These are phyloP conservation scores for Salvelinus fontinalis DNA, from an alignment of 2,113 vertebrate genomes.

Conservation along the genomic window DNA sequence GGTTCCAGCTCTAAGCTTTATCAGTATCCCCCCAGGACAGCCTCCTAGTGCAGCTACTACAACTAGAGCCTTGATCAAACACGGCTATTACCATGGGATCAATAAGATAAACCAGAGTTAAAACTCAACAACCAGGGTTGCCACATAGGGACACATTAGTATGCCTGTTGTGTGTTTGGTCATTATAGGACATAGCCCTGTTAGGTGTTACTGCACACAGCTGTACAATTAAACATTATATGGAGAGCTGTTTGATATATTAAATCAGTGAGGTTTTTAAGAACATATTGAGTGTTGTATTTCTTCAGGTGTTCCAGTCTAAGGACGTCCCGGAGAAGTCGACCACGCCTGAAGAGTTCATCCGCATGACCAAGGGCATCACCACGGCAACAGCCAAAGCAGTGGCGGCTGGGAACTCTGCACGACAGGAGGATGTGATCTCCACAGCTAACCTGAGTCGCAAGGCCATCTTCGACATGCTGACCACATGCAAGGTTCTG, in stretches of 20 bases:
- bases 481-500: slow-evolving; percentile 80
- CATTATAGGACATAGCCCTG: too few species aligned
- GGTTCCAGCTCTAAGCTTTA: neutral
- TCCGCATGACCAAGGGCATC: slow-evolving; percentile 99
- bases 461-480: slow-evolving; percentile 95
- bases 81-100: neutral
- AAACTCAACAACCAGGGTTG: too few species aligned
- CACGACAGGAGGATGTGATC: slow-evolving; percentile 94
- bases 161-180: too few species aligned
- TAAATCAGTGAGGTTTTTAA: too few species aligned
- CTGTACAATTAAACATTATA: too few species aligned
- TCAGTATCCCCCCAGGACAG: slow-evolving; percentile 4
- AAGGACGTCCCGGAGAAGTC: slow-evolving; percentile 86
- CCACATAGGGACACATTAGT: too few species aligned
- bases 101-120: too few species aligned
- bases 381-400: slow-evolving; percentile 98
- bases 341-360: slow-evolving; percentile 94
- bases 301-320: slow-evolving; percentile 87
- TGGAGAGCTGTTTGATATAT: too few species aligned
- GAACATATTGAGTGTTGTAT: too few species aligned
- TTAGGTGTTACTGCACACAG: too few species aligned
- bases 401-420: slow-evolving; percentile 95
- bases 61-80: neutral
- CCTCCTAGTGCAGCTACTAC: neutral
- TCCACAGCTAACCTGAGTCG: slow-evolving; percentile 96